Percentiles rank a stretch among this genome's conserved stretches.
These are phyloP conservation scores for Melanogrammus aeglefinus DNA, from an alignment of 2,797 vertebrate species.

Conservation along the genomic window DNA sequence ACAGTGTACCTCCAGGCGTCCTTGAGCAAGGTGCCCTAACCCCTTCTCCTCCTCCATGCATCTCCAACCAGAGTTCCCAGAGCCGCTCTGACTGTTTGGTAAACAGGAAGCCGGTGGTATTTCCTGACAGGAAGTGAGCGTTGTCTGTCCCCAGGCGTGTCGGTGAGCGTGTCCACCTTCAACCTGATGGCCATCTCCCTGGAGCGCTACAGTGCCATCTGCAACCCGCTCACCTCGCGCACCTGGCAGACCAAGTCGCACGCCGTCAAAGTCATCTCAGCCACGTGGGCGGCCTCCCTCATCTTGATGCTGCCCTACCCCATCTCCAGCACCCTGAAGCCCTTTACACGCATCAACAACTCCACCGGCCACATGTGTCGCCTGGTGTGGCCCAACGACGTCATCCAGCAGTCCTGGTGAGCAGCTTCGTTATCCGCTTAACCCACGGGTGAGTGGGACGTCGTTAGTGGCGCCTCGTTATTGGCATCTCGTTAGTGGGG, in stretches of 20 bases:
- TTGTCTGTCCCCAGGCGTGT: conserved; percentile 77
- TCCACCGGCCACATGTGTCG: conserved; percentile 94
- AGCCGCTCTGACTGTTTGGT: neutral
- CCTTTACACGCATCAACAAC: conserved; percentile 87
- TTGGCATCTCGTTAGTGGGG: too few species aligned
- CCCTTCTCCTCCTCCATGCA: too few species aligned
- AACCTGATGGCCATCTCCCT: conserved; percentile 96
- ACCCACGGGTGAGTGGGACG: too few species aligned
- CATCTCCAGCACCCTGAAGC: conserved; percentile 87
- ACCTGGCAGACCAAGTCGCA: conserved; percentile 98
- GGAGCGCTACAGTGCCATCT: conserved; percentile 96
- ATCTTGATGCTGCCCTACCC: conserved; percentile 94
- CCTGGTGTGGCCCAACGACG: conserved; percentile 82
- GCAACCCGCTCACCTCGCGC: conserved; percentile 92
- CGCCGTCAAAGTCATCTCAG: conserved; percentile 88
- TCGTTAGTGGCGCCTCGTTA: too few species aligned
- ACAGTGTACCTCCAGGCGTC: neutral
- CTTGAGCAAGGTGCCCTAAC: too few species aligned
- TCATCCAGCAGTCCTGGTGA: conserved; percentile 93
- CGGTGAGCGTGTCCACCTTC: conserved; percentile 94
- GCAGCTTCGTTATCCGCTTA: conserved; percentile 21
- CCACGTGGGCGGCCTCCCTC: conserved; percentile 89
- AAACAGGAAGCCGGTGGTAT: neutral
- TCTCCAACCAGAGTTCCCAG: neutral
- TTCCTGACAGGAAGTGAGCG: neutral